Base-by-base conservation (phyloP, 2,888 invertebrate species). In the Muschampia staudingeri region DNA sequence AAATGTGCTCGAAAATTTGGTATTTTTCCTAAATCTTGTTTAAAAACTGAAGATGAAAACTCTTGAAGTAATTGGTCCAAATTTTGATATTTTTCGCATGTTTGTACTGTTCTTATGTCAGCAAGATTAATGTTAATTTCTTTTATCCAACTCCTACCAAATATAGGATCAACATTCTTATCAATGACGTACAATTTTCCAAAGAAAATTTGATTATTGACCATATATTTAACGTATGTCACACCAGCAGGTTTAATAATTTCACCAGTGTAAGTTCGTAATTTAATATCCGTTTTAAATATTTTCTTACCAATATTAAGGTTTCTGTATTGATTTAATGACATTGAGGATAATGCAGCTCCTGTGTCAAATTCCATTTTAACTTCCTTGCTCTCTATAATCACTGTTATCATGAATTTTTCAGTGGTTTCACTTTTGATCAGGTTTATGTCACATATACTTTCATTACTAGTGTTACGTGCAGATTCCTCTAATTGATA, bases 1-100 rank as follows among this genome's bases (percentile, higher is more conserved):
- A 83, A 40, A 48, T 83, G 83, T 34, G 61, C 83, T 72, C 67
- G 44, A 48, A 69, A 76, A 73, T 83, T 80, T 7, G 82, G 65
- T n/a, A 65, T 65, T 30, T 65, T 65, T 30, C 65, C 65, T 65
- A 65, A 65, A 65, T 65, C 65, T 6, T 30, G 11, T 30, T 30
- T 30, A 11, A 65, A 65, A 65, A 65, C 65, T 30, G 65, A 30
- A 6, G 65, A 30, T 6, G 65, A 65, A 30, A 65, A 65, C 25
- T 65, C 65, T 30, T 65, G 65, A 12, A 65, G 30, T 12, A 65
- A 30, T 14, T 65, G 30, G 11, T 65, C 65, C 3, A 65, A 30
- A 65, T 2, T 65, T 6, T 65, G 25, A 12, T 65, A 12, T 2
- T 65, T 30, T 6, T 25, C 30, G 30, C 65, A 65, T 30, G 30